These are phyloP conservation scores for Drosophila carrolli DNA, from an alignment of 1,140 invertebrate species.

Conservation along the genomic window DNA sequence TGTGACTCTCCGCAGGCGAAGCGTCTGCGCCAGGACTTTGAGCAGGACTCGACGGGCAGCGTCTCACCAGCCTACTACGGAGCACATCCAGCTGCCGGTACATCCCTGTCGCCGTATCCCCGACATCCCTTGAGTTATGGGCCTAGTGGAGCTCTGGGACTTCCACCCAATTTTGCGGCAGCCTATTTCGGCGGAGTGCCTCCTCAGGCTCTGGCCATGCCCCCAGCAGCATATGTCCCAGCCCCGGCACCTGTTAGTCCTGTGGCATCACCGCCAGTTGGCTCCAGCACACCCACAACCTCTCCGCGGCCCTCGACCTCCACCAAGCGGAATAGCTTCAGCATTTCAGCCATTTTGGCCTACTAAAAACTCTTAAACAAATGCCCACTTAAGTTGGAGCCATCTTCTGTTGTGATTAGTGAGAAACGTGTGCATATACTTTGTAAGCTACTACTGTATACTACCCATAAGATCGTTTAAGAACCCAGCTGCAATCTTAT, in stretches of 20 bases:
- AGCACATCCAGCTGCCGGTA: background rate
- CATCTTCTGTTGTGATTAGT: constrained; percentile 53
- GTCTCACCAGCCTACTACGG: constrained; percentile 62
- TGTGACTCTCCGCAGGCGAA: constrained; percentile 70
- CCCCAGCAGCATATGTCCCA: constrained; percentile 30
- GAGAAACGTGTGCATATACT: constrained; percentile 69
- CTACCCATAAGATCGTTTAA: constrained; percentile 39
- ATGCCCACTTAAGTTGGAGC: constrained; percentile 1
- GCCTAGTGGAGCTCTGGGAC: constrained; percentile 1
- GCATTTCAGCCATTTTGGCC: constrained; percentile 80
- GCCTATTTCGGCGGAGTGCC: constrained; percentile 38
- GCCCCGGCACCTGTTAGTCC: constrained; percentile 14
- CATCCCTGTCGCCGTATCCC: constrained; percentile 25
- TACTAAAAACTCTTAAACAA: constrained; percentile 35
- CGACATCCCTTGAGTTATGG: constrained; percentile 45
- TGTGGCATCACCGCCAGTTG: constrained; percentile 2
- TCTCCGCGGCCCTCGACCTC: constrained; percentile 53
- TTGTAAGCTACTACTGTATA: constrained; percentile 22
- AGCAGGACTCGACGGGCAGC: constrained; percentile 63
- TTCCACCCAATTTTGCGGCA: constrained; percentile 36
- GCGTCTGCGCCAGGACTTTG: constrained; percentile 65
- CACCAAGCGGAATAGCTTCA: constrained; percentile 75
- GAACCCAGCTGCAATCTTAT: constrained; percentile 31
- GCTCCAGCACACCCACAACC: constrained; percentile 30
- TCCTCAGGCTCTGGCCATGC: constrained; percentile 18